A percentile compares a stretch with the other conserved stretches of the same genome.
Evolutionary conservation across 2,888 invertebrate species (phyloP).

Genomic region (Schrankia costaestrigalis): DNA sequence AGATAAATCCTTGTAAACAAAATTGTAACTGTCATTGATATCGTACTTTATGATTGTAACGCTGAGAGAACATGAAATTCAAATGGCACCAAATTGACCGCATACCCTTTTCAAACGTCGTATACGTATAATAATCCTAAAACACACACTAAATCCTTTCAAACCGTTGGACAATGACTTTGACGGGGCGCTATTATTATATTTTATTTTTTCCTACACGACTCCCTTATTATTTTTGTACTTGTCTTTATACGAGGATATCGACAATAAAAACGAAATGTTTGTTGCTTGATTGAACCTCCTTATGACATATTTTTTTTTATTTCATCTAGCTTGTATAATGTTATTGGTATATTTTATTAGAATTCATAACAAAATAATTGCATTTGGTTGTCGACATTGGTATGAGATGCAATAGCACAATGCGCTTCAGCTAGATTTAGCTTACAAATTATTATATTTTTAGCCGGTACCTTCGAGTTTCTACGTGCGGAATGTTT

Average conservation of each 20-base stretch:
- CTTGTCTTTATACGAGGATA: conserved; percentile 68
- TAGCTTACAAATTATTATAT: no score
- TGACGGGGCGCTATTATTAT: conserved; percentile 61
- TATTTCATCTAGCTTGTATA: no score
- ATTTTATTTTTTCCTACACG: conserved; percentile 67
- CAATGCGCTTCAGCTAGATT: no score
- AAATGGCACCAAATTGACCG: conserved; percentile 62
- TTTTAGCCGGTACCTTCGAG: no score
- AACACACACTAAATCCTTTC: conserved; percentile 54
- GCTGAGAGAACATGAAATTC: conserved; percentile 57
- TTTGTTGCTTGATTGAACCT: conserved; percentile 70
- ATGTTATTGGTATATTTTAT: no score
- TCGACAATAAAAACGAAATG: conserved; percentile 70
- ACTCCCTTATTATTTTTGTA: conserved; percentile 76
- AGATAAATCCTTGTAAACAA: conserved; percentile 70
- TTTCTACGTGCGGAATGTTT: no score
- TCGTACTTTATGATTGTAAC: conserved; percentile 65
- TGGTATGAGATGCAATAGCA: no score
- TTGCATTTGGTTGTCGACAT: no score
- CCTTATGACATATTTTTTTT: conserved; percentile 47
- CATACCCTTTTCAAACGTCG: conserved; percentile 53
- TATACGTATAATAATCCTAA: conserved; percentile 43
- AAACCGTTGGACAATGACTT: conserved; percentile 58
- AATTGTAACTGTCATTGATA: conserved; percentile 71
- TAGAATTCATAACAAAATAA: no score